Percentiles rank a stretch among this genome's conserved stretches.
Evolutionary conservation across 2,113 vertebrate species (phyloP).

Genomic region (Triplophysa tibetana): DNA sequence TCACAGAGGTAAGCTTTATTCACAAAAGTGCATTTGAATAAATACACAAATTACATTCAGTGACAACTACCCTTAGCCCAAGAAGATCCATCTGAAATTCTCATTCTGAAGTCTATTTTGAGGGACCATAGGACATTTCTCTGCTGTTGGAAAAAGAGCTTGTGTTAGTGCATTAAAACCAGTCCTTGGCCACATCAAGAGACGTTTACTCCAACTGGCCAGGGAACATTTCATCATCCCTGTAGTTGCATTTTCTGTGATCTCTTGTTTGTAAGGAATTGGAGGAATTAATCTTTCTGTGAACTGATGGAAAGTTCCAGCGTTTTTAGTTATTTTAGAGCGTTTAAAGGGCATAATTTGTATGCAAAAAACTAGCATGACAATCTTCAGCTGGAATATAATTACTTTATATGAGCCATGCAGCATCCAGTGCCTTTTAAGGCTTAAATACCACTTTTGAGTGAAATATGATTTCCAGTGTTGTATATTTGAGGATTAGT

Average conservation of each 20-base stretch:
- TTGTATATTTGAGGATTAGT: constrained; percentile 1
- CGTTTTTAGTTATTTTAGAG: constrained; percentile 18
- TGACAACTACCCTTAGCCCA: constrained; percentile 53
- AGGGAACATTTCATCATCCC: constrained; percentile 57
- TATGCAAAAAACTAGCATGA: not conserved
- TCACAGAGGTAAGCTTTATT: constrained; percentile 36
- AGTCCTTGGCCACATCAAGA: constrained; percentile 71
- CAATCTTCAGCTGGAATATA: constrained; percentile 3
- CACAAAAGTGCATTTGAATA: constrained; percentile 35
- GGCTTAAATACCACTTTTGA: not conserved
- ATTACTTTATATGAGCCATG: not conserved
- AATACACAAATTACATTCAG: constrained; percentile 44
- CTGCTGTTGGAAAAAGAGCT: constrained; percentile 57
- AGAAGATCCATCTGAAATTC: constrained; percentile 53
- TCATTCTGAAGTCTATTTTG: constrained; percentile 61
- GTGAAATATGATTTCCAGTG: not conserved
- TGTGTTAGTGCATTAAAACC: constrained; percentile 54
- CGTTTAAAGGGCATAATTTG: constrained; percentile 2
- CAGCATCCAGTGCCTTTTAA: not conserved
- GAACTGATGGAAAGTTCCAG: not conserved
- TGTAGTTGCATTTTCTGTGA: constrained; percentile 37
- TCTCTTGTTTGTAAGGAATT: constrained; percentile 61
- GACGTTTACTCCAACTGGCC: constrained; percentile 44
- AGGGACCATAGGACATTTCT: constrained; percentile 59
- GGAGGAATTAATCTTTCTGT: constrained; percentile 54